These are phyloP conservation scores for Pterostichus niger DNA, from an alignment of 2,888 invertebrate species.

Conservation along the genomic window DNA sequence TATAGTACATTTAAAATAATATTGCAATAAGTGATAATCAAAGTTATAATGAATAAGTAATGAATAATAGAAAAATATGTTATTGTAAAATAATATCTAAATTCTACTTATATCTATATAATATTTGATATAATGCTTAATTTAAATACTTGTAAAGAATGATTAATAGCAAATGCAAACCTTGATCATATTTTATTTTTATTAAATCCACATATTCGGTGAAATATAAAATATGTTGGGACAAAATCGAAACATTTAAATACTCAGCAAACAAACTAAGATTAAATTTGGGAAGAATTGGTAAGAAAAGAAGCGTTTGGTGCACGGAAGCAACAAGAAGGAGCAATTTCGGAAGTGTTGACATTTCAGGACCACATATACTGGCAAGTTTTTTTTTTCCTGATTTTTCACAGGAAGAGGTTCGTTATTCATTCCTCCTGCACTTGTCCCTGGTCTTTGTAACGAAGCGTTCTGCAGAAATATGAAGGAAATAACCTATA, in stretches of 20 bases:
- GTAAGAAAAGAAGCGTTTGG: slow-evolving; percentile 7
- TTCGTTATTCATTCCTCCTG: slow-evolving; percentile 59
- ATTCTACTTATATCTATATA: no score
- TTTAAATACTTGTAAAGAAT: no score
- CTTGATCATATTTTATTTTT: no score
- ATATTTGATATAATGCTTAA: no score
- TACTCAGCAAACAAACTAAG: slow-evolving; percentile 15
- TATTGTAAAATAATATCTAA: no score
- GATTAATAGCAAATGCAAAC: no score
- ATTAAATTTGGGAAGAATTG: not conserved
- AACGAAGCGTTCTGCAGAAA: slow-evolving; percentile 55
- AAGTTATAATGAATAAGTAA: no score
- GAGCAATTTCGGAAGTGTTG: slow-evolving; percentile 52
- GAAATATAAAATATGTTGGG: not conserved
- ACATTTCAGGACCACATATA: slow-evolving; percentile 42
- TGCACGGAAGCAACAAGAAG: slow-evolving; percentile 48
- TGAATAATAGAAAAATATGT: no score
- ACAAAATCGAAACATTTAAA: slow-evolving; percentile 4
- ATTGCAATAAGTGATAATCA: no score
- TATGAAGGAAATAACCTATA: slow-evolving; percentile 60
- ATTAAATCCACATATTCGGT: no score
- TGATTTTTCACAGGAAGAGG: slow-evolving; percentile 60
- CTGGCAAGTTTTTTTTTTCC: slow-evolving; percentile 28
- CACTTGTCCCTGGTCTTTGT: slow-evolving; percentile 50
- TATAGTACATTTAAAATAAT: no score